Percentiles rank a stretch among this genome's conserved stretches.
phyloP scores from a whole-genome alignment of 1,140 invertebrate species.

The Meloidogyne exigua region DNA sequence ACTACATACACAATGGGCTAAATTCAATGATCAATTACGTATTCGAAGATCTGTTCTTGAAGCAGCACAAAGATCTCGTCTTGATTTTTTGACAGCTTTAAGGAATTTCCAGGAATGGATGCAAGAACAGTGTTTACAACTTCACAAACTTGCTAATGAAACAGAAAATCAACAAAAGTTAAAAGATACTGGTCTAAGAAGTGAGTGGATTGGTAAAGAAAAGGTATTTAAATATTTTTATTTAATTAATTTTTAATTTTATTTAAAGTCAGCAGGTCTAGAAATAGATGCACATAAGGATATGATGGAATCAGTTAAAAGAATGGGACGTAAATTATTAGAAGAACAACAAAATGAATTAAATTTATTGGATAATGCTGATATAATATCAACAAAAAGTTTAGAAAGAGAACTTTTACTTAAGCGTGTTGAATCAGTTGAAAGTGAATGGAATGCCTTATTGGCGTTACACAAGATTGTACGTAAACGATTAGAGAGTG shows the following conservation, averaged over 20 bases:
- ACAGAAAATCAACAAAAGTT: conserved; percentile 53
- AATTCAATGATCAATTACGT: conserved; percentile 54
- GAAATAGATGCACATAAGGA: conserved; percentile 59
- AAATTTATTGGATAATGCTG: not conserved
- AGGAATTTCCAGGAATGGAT: conserved; percentile 57
- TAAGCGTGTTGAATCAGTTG: conserved; percentile 44
- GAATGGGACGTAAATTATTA: conserved; percentile 55
- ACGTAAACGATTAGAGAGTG: conserved; percentile 55
- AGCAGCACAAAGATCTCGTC: conserved; percentile 51
- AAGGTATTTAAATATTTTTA: conserved; percentile 18
- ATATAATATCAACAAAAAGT: not conserved
- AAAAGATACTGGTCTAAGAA: conserved; percentile 54
- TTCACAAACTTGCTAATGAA: conserved; percentile 35
- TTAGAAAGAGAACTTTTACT: conserved; percentile 40
- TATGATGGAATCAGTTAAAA: conserved; percentile 50
- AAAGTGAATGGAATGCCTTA: conserved; percentile 44
- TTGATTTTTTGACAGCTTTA: conserved; percentile 60
- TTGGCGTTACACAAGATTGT: conserved; percentile 33
- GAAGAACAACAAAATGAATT: conserved; percentile 44
- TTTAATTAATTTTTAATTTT: not conserved
- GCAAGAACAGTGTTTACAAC: conserved; percentile 25
- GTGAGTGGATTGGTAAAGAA: conserved; percentile 51
- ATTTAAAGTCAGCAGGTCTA: conserved; percentile 27
- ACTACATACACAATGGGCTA: conserved; percentile 59
- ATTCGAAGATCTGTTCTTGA: conserved; percentile 48